Percentiles rank a stretch among this genome's conserved stretches.
Evolutionary conservation across 2,113 vertebrate genomes (phyloP).

Genomic region (Vidua macroura): DNA sequence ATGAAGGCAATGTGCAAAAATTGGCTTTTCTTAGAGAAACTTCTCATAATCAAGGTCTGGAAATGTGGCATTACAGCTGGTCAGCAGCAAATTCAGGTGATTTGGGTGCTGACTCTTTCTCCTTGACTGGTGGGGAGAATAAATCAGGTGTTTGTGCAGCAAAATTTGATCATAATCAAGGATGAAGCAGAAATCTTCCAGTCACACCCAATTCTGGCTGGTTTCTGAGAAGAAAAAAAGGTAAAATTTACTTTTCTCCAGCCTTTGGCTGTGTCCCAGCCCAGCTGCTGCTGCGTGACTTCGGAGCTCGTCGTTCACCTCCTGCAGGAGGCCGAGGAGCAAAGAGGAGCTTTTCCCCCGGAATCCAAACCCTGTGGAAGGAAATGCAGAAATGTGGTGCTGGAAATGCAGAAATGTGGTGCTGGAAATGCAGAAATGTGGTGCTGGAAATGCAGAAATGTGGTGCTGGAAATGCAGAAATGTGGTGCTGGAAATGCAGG

Average conservation of each 20-base stretch:
- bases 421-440: no score
- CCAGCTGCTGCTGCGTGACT: conserved; percentile 37
- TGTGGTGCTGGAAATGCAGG: no score
- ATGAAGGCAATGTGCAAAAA: not conserved
- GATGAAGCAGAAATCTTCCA: not conserved
- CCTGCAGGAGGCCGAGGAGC: conserved; percentile 75
- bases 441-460: not conserved
- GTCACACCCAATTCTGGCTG: not conserved
- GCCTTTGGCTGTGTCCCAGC: not conserved
- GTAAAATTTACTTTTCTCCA: not conserved
- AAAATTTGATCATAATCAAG: not conserved
- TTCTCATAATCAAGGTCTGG: not conserved
- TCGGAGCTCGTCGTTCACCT: conserved; percentile 64
- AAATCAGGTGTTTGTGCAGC: not conserved
- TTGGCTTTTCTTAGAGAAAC: not conserved
- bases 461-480: no score
- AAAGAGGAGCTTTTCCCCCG: conserved; percentile 54
- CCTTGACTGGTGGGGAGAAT: not conserved
- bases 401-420: no score
- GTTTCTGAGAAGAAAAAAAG: rapidly evolving
- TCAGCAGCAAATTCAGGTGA: not conserved
- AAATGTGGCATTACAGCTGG: not conserved
- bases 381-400: not conserved
- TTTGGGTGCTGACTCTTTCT: not conserved
- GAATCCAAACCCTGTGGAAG: not conserved